Conservation (phyloP, 2,888 invertebrate species). For the Belgica antarctica region DNA sequence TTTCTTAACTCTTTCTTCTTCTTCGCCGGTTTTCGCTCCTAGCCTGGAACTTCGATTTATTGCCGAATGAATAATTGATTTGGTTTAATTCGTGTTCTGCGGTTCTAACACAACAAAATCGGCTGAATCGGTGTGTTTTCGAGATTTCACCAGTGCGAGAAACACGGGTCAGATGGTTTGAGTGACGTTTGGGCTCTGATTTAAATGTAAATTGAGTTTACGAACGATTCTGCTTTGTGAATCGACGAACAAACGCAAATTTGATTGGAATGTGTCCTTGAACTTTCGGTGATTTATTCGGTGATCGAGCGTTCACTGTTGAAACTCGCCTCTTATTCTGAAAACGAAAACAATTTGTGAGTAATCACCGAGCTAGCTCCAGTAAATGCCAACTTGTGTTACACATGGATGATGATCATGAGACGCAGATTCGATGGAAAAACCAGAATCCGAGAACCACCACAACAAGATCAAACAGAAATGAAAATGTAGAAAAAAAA, state of each 20-base stretch:
- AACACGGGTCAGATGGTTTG: too few relatives aligned
- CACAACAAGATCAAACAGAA: neutral
- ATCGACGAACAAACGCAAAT: neutral
- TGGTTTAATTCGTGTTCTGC: slow-evolving; percentile 9
- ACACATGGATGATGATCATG: neutral
- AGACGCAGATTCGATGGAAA: neutral
- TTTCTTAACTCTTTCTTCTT: slow-evolving; percentile 12
- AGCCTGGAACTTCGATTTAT: slow-evolving; percentile 31
- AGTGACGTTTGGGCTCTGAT: too few relatives aligned
- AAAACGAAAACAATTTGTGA: slow-evolving; percentile 8
- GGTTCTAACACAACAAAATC: slow-evolving; percentile 27
- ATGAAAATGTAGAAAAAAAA: neutral
- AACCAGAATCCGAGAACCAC: neutral
- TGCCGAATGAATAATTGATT: slow-evolving; percentile 42
- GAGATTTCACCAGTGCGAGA: too few relatives aligned
- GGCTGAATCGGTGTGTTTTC: too few relatives aligned
- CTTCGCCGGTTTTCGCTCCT: neutral
- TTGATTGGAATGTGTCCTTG: slow-evolving; percentile 35
- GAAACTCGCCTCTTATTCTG: neutral
- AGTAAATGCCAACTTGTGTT: neutral
- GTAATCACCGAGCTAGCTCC: too few relatives aligned
- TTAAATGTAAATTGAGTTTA: slow-evolving; percentile 41
- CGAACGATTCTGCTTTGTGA: neutral
- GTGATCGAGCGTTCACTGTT: slow-evolving; percentile 3
- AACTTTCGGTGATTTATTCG: slow-evolving; percentile 27